These are phyloP conservation scores for Trachurus trachurus DNA, from an alignment of 2,797 vertebrate genomes.

Conservation along the genomic window DNA sequence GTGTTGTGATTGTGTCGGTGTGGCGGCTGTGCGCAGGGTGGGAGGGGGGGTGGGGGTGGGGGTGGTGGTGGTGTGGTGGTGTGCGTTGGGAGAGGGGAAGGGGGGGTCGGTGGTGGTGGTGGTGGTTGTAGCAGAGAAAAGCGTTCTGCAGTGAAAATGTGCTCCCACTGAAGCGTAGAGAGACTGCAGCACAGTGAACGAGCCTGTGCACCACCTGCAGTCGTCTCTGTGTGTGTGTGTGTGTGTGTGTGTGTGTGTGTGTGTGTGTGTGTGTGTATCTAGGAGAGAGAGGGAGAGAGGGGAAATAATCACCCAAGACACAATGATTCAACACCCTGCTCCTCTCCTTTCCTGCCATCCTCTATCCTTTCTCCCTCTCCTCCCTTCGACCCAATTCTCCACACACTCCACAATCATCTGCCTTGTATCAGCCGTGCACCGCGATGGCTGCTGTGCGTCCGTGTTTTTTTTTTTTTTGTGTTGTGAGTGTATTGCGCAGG, in stretches of 20 bases:
- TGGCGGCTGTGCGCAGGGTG: constrained; percentile 65
- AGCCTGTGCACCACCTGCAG: constrained; percentile 85
- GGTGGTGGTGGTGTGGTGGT: constrained; percentile 14
- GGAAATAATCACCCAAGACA: constrained; percentile 81
- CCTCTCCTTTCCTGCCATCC: constrained; percentile 56
- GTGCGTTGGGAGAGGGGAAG: not conserved
- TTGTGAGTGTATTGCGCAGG: constrained; percentile 45
- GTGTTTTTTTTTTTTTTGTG: not conserved
- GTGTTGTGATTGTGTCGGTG: constrained; percentile 82
- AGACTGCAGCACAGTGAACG: constrained; percentile 86
- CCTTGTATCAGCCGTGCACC: constrained; percentile 60
- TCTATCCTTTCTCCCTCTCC: constrained; percentile 48
- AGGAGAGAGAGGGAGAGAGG: constrained; percentile 40
- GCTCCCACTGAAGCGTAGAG: constrained; percentile 88
- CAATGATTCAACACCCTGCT: constrained; percentile 79
- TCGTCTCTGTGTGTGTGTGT: constrained; percentile 53
- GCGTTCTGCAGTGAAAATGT: constrained; percentile 86
- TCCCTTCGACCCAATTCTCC: constrained; percentile 76
- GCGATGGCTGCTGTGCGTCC: constrained; percentile 56
- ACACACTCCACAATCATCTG: constrained; percentile 67
- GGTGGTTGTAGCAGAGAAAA: constrained; percentile 71
- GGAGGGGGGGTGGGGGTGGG: constrained; percentile 60
- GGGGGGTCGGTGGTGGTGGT: not conserved
- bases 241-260: constrained; percentile 39
- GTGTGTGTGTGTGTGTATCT: constrained; percentile 24